phyloP scores from a whole-genome alignment of 2,888 invertebrate species.

The Amiota mariae region DNA sequence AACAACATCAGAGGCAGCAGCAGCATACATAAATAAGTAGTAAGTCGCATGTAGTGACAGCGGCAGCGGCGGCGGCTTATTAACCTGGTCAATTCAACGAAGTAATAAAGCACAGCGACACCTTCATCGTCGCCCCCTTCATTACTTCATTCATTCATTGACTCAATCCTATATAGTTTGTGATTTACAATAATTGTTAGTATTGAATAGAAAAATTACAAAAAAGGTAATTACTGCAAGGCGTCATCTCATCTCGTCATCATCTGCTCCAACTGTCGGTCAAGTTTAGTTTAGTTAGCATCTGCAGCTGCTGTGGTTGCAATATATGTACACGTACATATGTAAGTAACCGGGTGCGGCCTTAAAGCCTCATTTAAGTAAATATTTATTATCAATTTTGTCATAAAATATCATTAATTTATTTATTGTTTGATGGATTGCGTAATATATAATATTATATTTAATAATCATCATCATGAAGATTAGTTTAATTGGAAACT shows the following conservation, averaged over 20 bases:
- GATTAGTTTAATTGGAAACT: background rate
- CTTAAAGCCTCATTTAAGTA: background rate
- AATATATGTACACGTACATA: no score
- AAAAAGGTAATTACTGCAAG: no score
- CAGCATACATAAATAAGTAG: background rate
- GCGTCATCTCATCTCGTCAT: no score
- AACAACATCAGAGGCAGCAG: background rate
- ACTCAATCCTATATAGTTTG: no score
- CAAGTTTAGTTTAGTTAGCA: no score
- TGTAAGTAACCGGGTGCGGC: background rate
- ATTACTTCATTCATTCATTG: no score
- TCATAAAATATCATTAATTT: background rate
- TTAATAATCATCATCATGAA: background rate
- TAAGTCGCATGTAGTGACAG: background rate
- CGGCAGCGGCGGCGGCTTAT: background rate
- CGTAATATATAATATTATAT: background rate
- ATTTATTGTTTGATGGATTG: slow-evolving; percentile 11
- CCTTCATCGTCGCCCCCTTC: no score
- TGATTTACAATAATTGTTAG: no score
- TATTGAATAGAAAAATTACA: no score
- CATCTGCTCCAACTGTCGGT: no score
- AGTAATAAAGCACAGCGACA: no score
- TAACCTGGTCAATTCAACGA: no score
- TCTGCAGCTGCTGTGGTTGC: background rate
- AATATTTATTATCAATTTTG: background rate